Conservation (phyloP, 2,888 invertebrate genomes). For the Podabrus alpinus region DNA sequence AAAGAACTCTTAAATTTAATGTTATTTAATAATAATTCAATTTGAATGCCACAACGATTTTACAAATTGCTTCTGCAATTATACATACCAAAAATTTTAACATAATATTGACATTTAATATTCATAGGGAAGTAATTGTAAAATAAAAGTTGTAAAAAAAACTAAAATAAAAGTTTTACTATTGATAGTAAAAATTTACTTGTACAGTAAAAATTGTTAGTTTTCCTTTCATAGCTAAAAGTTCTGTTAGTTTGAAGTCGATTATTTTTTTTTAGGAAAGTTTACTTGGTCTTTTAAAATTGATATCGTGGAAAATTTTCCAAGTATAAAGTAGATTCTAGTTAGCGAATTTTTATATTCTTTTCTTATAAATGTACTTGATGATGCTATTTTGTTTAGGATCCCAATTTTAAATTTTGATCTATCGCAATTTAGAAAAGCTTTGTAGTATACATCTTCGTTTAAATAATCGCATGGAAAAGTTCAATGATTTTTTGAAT, state of each 20-base stretch:
- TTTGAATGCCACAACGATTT: background rate
- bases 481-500: background rate
- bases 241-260: background rate
- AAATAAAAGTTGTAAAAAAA: background rate
- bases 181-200: background rate
- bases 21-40: background rate
- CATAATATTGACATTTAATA: background rate
- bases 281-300: background rate
- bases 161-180: background rate
- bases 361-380: no score
- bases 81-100: background rate
- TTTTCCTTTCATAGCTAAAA: background rate
- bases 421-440: no score
- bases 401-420: no score
- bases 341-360: background rate
- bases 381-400: no score
- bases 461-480: background rate
- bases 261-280: background rate
- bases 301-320: background rate
- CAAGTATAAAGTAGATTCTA: background rate
- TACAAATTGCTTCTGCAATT: background rate
- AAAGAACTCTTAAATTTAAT: background rate
- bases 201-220: background rate
- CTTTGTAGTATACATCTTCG: background rate
- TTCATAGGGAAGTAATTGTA: background rate